Evolutionary conservation across 2,797 vertebrate genomes (phyloP).

Genomic region (Scarus forsteni): DNA sequence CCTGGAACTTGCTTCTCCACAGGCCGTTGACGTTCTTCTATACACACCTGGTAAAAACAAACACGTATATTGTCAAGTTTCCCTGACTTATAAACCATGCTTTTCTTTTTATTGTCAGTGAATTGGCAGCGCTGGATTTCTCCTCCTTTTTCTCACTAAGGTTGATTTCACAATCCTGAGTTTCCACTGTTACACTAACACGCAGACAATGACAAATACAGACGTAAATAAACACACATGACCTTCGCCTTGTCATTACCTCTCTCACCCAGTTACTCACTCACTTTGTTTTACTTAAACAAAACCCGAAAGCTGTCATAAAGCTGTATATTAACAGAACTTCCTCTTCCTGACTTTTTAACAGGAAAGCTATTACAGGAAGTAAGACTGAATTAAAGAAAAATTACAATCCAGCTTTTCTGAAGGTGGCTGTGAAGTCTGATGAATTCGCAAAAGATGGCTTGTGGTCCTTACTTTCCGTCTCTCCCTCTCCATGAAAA

Average conservation of each 20-base stretch:
- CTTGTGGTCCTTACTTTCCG: background rate
- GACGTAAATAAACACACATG: background rate
- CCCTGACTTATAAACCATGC: background rate
- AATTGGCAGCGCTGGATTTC: slow-evolving; percentile 4
- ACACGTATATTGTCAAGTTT: slow-evolving; percentile 72
- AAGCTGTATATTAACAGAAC: slow-evolving; percentile 14
- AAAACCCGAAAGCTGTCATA: background rate
- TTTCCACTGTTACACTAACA: slow-evolving; percentile 5
- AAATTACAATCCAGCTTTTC: background rate
- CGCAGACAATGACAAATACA: background rate
- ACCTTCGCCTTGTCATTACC: slow-evolving; percentile 20
- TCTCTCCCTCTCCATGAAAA: background rate
- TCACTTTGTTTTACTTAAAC: background rate
- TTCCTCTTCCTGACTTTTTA: slow-evolving; percentile 18
- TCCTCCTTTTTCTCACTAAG: background rate
- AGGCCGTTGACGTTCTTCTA: slow-evolving; percentile 90
- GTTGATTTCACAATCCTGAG: slow-evolving; percentile 26
- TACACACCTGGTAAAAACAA: slow-evolving; percentile 91
- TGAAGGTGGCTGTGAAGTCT: background rate
- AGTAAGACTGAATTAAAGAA: background rate
- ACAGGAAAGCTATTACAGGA: background rate
- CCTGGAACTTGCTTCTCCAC: slow-evolving; percentile 86
- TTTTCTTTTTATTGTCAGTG: slow-evolving; percentile 3
- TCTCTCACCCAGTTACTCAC: background rate
- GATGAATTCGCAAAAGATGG: background rate